Percentiles rank a stretch among this genome's conserved stretches.
Conservation (phyloP, 2,888 invertebrate genomes). For the Proisotoma minuta region DNA sequence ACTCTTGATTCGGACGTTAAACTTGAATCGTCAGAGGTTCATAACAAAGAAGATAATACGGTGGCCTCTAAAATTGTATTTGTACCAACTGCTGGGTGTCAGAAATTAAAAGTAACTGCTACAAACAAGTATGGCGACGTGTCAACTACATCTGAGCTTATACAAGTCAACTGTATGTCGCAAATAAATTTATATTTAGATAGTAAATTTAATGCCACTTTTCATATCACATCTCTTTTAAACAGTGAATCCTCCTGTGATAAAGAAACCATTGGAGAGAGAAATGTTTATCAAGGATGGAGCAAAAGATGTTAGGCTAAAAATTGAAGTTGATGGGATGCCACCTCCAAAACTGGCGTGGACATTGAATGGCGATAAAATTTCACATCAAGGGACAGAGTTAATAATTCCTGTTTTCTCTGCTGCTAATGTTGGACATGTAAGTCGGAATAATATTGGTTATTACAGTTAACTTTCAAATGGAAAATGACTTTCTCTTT, state of each 20-base stretch:
- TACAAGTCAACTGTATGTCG: slow-evolving; percentile 17
- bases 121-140: slow-evolving; percentile 49
- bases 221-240: neutral
- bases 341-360: slow-evolving; percentile 75
- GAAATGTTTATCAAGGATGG: slow-evolving; percentile 21
- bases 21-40: slow-evolving; percentile 54
- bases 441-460: neutral
- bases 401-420: slow-evolving; percentile 11
- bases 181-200: neutral
- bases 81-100: slow-evolving; percentile 55
- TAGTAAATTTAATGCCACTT: neutral
- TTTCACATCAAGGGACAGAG: slow-evolving; percentile 1
- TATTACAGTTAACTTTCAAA: neutral
- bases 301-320: slow-evolving; percentile 66
- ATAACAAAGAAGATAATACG: slow-evolving; percentile 72
- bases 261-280: slow-evolving; percentile 18
- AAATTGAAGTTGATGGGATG: slow-evolving; percentile 68
- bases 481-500: neutral
- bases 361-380: slow-evolving; percentile 50
- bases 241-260: slow-evolving; percentile 20
- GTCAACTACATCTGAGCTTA: slow-evolving; percentile 34
- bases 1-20: slow-evolving; percentile 26
- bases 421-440: slow-evolving; percentile 15
- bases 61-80: slow-evolving; percentile 74
- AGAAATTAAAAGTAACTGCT: slow-evolving; percentile 49